Conservation (phyloP, 2,113 vertebrate genomes). For the Hippocampus barbouri region DNA sequence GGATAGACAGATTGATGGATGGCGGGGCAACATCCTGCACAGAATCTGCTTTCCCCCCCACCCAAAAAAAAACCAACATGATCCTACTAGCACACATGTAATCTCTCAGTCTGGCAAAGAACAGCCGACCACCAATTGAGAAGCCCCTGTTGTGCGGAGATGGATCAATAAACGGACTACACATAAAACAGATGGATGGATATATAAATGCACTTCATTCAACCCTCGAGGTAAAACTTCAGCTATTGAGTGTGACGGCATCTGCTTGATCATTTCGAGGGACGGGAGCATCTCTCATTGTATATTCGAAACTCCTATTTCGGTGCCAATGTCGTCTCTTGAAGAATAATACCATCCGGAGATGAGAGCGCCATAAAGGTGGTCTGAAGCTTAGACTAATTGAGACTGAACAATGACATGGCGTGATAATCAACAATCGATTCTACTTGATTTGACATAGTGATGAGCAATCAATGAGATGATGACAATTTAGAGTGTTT, state of each 20-base stretch:
- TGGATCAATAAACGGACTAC: neutral
- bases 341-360: neutral
- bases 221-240: neutral
- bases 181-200: neutral
- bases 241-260: neutral
- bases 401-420: neutral
- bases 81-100: constrained; percentile 23
- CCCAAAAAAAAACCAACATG: constrained; percentile 18
- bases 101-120: constrained; percentile 28
- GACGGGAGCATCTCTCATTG: neutral
- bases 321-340: neutral
- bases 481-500: too few species aligned
- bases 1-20: constrained; percentile 32
- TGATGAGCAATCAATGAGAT: too few species aligned
- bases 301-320: neutral
- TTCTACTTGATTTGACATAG: too few species aligned
- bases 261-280: neutral
- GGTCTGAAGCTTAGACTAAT: neutral
- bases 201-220: neutral
- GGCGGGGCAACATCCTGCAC: constrained; percentile 34
- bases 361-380: neutral
- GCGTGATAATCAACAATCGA: too few species aligned
- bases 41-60: constrained; percentile 6
- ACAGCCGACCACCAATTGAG: constrained; percentile 40
- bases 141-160: constrained; percentile 18